phyloP scores from a whole-genome alignment of 1,140 invertebrate species.

The Asbolus verrucosus region DNA sequence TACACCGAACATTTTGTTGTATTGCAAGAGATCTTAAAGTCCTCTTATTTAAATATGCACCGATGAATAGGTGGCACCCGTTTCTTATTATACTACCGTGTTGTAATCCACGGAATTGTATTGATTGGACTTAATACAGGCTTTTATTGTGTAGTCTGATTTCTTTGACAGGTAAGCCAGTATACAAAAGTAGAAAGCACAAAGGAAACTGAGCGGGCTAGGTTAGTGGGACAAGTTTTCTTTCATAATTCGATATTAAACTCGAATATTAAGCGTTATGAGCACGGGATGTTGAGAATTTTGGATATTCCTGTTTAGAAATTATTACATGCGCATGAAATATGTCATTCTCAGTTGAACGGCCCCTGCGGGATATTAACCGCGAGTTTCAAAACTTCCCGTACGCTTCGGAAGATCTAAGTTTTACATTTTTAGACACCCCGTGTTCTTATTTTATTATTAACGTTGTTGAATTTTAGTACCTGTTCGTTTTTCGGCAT shows the following conservation, averaged over 20 bases:
- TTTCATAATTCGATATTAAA: no score
- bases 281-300: no score
- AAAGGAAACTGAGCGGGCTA: conserved; percentile 11
- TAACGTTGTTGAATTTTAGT: conserved; percentile 60
- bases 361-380: no score
- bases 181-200: conserved; percentile 32
- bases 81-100: conserved; percentile 16
- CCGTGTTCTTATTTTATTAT: conserved; percentile 7
- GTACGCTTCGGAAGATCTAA: no score
- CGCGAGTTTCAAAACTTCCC: no score
- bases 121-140: conserved; percentile 31
- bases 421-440: no score
- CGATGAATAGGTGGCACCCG: not conserved
- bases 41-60: conserved; percentile 7
- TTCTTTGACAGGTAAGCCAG: conserved; percentile 21
- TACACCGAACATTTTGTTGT: no score
- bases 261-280: no score
- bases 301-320: no score
- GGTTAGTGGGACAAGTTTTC: conserved; percentile 28
- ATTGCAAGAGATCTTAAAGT: conserved; percentile 1
- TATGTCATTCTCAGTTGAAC: no score
- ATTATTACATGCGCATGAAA: no score
- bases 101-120: conserved; percentile 25
- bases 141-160: conserved; percentile 30
- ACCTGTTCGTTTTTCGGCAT: conserved; percentile 89